Evolutionary conservation across 2,113 vertebrate species (phyloP).

Genomic region (Trematocara variabile): DNA sequence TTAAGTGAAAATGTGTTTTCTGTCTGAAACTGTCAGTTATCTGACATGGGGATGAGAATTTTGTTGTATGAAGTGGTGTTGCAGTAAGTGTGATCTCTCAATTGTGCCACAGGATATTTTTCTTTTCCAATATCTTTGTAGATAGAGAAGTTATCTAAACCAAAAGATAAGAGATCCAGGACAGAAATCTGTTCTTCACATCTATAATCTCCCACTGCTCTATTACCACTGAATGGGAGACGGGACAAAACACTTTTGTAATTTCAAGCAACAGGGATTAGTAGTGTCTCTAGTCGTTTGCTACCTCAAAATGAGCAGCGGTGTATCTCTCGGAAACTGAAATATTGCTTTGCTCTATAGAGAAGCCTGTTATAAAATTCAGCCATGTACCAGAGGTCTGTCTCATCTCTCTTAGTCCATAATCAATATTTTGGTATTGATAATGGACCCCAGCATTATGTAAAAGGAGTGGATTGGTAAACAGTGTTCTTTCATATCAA

Average conservation of each 20-base stretch:
- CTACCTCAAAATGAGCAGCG: background rate
- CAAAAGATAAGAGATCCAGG: slow-evolving; percentile 23
- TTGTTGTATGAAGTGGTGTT: background rate
- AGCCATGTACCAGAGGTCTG: background rate
- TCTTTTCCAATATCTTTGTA: background rate
- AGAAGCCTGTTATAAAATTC: background rate
- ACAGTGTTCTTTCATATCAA: background rate
- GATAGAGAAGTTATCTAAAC: background rate
- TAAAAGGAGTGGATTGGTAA: background rate
- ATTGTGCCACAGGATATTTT: slow-evolving; percentile 1
- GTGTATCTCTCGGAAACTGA: background rate
- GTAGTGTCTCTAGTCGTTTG: background rate
- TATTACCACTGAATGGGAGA: slow-evolving; percentile 8
- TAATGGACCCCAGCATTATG: background rate
- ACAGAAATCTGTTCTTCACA: slow-evolving; percentile 28
- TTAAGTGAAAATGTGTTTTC: background rate
- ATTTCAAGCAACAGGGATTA: slow-evolving; percentile 5
- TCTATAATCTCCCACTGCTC: slow-evolving; percentile 44
- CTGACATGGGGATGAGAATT: background rate
- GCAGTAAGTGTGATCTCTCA: background rate
- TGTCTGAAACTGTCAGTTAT: background rate
- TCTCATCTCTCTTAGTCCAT: background rate
- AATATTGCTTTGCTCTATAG: background rate
- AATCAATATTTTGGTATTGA: background rate
- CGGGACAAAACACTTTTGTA: slow-evolving; percentile 28